Evolutionary conservation across 2,113 vertebrate species (phyloP).

Genomic region (Glareola pratincola): DNA sequence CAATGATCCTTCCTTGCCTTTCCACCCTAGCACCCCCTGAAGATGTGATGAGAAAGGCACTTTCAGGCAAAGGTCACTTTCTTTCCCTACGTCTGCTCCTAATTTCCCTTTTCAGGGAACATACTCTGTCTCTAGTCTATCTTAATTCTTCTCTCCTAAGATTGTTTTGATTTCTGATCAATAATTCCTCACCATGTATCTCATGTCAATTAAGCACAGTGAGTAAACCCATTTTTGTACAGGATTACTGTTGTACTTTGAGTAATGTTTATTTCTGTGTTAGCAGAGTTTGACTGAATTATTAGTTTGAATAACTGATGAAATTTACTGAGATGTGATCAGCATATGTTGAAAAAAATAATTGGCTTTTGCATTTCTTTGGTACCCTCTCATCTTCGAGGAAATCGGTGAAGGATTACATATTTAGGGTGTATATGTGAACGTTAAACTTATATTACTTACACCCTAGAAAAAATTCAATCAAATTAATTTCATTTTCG

Average conservation of each 20-base stretch:
- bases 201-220: neutral
- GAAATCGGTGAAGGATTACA: rapidly evolving
- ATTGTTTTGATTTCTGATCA: neutral
- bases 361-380: neutral
- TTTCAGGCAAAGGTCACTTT: neutral
- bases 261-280: neutral
- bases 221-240: neutral
- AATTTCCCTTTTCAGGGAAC: neutral
- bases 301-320: neutral
- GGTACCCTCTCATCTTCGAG: neutral
- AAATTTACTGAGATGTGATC: neutral
- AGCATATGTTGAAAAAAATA: neutral
- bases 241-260: neutral
- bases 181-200: neutral
- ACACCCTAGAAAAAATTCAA: neutral
- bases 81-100: rapidly evolving
- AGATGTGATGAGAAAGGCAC: neutral
- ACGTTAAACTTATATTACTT: neutral
- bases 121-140: neutral
- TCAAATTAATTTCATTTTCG: neutral
- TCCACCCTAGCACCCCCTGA: neutral
- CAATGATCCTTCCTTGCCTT: neutral
- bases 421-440: neutral
- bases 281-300: neutral
- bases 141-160: neutral